Evolutionary conservation across 2,113 vertebrate species (phyloP), one percentile per base, ranked within the genome.

Genomic region (Trematocara marginatum): DNA sequence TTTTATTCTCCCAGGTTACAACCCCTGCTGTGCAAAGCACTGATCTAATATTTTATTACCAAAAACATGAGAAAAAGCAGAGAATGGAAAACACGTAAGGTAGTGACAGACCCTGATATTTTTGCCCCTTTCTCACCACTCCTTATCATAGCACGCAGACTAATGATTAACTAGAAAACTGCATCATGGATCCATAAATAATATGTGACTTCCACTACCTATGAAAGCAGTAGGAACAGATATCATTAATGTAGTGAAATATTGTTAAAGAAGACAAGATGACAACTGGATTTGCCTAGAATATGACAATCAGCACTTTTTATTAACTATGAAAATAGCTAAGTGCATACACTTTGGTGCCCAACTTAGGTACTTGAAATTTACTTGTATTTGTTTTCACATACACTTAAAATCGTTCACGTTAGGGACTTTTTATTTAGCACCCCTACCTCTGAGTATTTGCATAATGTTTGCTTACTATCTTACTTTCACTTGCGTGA

Each of bases 141-240:
- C 82, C 81, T 93, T 91, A 93, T 93, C 84, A 34, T 11, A 29
- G 84, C 69, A 47, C 6, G 9, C 78, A 20, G 53, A 89, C 90
- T 61, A 92, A 93, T 92, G 7, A 93, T 93, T 94, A 93, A 93
- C 93, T 82, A 15, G 6, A 31, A 80, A 79, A 64, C 7, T 40
- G n/a, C 26, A 42, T 66, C 56, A 6, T 59, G 35, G 35, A 57
- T 12, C 20, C 34, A 4, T 61, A 20, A 23, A n/a, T 23, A 26
- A 4, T 53, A 5, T 83, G 26, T 40, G 38, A 13, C 54, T 79
- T 59, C 23, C 31, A 49, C 80, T 12, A 49, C 74, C 40, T 57
- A 12, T 83, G 35, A 15, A 16, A 29, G 34, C 42, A 18, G 76
- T 45, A 64, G 42, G 66, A 76, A 79, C 40, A 52, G 26, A 34